Base-by-base conservation (phyloP, 2,113 vertebrate genomes). In the Drymodes brunneopygia region DNA sequence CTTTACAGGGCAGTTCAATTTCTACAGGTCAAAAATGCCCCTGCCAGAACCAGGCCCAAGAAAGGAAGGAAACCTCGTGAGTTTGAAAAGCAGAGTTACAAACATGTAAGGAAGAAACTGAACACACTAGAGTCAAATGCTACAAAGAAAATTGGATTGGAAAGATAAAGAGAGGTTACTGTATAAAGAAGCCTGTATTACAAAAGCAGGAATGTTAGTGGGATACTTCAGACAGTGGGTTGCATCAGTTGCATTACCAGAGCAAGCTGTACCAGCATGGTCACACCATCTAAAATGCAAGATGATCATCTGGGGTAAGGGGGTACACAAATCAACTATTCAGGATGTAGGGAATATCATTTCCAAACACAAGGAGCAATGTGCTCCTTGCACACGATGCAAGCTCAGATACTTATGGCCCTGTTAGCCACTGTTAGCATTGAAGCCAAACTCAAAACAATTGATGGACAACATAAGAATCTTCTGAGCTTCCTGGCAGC, bases 111-210 rank as follows among this genome's bases (percentile, higher is more conserved):
- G 65, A 92, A 89, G 57, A 89, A 85, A 85, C 0, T 8, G 36
- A 91, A 92, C 0, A 0, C 25, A 31, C 56, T 74, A 58, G 33
- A 81, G 47, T 22, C 56, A 83, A 92, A 86, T 83, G 57, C 33
- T 88, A n/a, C 33, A 69, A 90, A 62, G 56, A 67, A 91, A 85
- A 91, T 40, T 79, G 90, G 91, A 96, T 54, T 90, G 91, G 57
- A 82, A 90, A 94, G 36, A 54, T 89, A 87, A 92, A 86, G 75
- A 94, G 72, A 85, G 23, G 50, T 67, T 36, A 90, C 40, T 72
- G 40, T 47, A 54, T 82, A 75, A 72, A 95, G 87, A 81, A 71
- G 44, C 24, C 47, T 51, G 5, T 56, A 56, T 64, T 40, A 95
- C 73, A 91, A 94, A 86, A 91, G 64, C 31, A 89, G 73, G 70